Conservation (phyloP, 2,888 invertebrate species). For the Rhimphoctona megacephalus region DNA sequence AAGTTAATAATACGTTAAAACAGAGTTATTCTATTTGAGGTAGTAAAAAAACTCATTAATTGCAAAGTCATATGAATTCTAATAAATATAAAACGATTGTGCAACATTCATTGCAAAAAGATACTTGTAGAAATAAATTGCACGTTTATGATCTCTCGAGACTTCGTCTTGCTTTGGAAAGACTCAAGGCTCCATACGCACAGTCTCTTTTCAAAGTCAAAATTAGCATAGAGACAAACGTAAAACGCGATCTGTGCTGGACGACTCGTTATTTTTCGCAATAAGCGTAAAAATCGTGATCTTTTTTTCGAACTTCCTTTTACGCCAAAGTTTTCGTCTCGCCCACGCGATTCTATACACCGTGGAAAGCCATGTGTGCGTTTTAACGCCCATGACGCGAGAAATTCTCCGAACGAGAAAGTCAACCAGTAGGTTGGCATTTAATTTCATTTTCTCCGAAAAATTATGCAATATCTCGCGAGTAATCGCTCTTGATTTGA, state of each 20-base stretch:
- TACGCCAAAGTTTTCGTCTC: conserved; percentile 33
- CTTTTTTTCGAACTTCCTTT: conserved; percentile 36
- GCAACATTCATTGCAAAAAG: not conserved
- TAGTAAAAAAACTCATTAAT: not conserved
- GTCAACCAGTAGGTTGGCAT: not conserved
- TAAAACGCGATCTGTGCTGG: conserved; percentile 42
- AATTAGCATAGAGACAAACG: conserved; percentile 48
- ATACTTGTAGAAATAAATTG: conserved; percentile 55
- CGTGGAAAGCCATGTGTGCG: conserved; percentile 22
- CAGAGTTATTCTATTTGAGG: not conserved
- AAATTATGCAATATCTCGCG: conserved; percentile 4
- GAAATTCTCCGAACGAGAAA: conserved; percentile 61
- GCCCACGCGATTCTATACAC: conserved; percentile 31
- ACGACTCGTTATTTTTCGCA: conserved; percentile 5
- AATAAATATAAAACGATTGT: not conserved
- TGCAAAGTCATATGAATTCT: not conserved
- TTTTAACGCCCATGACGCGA: conserved; percentile 26
- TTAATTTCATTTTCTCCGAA: not conserved
- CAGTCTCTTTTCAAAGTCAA: conserved; percentile 46
- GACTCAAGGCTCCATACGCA: conserved; percentile 42
- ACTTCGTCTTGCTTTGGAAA: conserved; percentile 24
- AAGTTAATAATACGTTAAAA: not conserved
- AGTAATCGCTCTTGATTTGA: not conserved
- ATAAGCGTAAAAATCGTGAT: conserved; percentile 1
- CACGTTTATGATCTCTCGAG: conserved; percentile 47